phyloP scores from a whole-genome alignment of 2,888 invertebrate genomes.

The Mesorhabditis spiculigera region DNA sequence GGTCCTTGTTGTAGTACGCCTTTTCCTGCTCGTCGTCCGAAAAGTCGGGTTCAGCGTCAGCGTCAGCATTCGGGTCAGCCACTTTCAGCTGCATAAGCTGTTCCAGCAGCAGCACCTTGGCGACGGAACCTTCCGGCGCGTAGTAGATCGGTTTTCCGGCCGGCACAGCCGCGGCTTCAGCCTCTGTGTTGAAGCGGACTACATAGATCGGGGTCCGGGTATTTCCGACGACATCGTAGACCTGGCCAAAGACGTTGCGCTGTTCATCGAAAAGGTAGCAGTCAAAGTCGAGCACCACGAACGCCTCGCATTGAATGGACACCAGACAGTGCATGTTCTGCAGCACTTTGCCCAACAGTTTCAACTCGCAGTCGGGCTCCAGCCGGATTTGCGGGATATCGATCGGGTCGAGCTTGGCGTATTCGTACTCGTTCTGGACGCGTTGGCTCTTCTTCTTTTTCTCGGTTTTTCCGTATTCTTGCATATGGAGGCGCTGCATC shows the following conservation, averaged over 20 bases:
- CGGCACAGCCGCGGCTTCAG: background rate
- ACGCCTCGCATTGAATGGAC: background rate
- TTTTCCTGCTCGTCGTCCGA: slow-evolving; percentile 1
- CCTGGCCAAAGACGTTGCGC: background rate
- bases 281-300: background rate
- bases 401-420: background rate
- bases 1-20: background rate
- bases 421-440: background rate
- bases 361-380: background rate
- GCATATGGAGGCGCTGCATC: background rate
- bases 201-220: background rate
- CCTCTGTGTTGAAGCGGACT: background rate
- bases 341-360: background rate
- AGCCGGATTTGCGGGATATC: background rate
- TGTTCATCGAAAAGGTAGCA: background rate
- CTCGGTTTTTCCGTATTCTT: background rate
- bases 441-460: background rate
- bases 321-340: slow-evolving; percentile 1
- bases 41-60: background rate
- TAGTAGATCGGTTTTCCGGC: slow-evolving; percentile 2
- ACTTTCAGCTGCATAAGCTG: background rate
- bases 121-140: background rate
- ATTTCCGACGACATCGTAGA: background rate
- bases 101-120: background rate
- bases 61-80: background rate